These are phyloP conservation scores for Oxygymnocypris stewartii DNA, from an alignment of 2,113 vertebrate species.

Conservation along the genomic window DNA sequence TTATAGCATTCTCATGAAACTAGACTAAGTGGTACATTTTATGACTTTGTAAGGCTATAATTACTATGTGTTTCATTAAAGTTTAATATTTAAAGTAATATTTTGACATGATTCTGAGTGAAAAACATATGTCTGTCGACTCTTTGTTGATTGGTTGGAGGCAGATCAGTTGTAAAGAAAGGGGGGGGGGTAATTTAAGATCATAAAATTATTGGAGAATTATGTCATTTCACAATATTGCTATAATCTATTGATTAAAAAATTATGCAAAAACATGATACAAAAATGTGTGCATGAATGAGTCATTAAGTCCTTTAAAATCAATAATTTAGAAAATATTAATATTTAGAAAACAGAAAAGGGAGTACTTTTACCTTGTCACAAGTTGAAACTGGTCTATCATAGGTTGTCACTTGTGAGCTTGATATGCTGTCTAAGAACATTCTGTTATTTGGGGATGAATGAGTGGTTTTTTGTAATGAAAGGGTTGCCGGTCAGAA, in stretches of 20 bases:
- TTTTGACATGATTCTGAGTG: neutral
- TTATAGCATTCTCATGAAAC: neutral
- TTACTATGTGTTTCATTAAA: neutral
- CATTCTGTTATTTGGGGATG: constrained; percentile 15
- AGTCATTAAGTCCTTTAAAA: neutral
- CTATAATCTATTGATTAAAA: neutral
- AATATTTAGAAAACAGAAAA: neutral
- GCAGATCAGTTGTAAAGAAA: neutral
- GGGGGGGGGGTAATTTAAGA: neutral
- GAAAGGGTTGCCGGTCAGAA: constrained; percentile 49
- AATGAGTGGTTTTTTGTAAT: constrained; percentile 39
- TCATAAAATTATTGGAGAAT: neutral
- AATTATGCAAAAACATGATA: neutral
- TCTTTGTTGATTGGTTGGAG: neutral
- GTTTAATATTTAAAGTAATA: neutral
- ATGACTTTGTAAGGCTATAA: neutral
- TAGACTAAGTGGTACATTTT: neutral
- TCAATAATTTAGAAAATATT: neutral
- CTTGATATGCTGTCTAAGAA: constrained; percentile 33
- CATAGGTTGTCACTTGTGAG: neutral
- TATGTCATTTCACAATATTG: neutral
- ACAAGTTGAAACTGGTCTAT: neutral
- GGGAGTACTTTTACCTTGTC: too few species aligned
- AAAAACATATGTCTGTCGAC: neutral
- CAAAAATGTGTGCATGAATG: neutral